Conservation (phyloP, 1,140 invertebrate genomes). For the Hetaerina americana region DNA sequence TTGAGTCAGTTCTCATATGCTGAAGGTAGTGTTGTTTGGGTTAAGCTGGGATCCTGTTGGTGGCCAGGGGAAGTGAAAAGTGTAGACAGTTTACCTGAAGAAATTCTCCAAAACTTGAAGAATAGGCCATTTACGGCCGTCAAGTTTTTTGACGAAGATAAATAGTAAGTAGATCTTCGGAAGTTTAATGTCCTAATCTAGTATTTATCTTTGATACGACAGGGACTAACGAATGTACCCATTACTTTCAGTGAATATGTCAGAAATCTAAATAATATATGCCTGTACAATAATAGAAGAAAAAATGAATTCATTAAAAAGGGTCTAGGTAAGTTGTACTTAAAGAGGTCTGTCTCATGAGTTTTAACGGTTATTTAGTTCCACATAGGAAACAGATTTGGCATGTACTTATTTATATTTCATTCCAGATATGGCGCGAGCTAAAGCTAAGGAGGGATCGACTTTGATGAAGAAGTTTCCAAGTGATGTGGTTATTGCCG, state of each 20-base stretch:
- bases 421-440: conserved; percentile 39
- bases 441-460: conserved; percentile 36
- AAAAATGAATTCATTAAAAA: conserved; percentile 69
- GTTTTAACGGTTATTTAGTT: neutral
- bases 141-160: conserved; percentile 68
- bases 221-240: too few relatives aligned
- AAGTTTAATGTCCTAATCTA: neutral
- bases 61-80: conserved; percentile 65
- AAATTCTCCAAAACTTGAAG: conserved; percentile 40
- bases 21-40: conserved; percentile 66
- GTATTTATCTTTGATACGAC: conserved; percentile 3
- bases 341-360: neutral
- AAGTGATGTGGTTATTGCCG: conserved; percentile 51
- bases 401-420: conserved; percentile 8
- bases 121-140: conserved; percentile 59
- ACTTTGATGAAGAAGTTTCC: conserved; percentile 60
- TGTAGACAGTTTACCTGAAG: conserved; percentile 43
- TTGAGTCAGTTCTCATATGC: conserved; percentile 47
- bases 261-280: conserved; percentile 52
- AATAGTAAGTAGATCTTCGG: conserved; percentile 46
- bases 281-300: conserved; percentile 56
- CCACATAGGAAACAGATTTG: neutral
- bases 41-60: conserved; percentile 59
- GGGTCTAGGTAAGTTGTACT: conserved; percentile 54
- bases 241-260: conserved; percentile 58